Evolutionary conservation across 2,797 vertebrate genomes (phyloP), one percentile per base, ranked within the genome.

Genomic region (Enteromius fasciolatus): DNA sequence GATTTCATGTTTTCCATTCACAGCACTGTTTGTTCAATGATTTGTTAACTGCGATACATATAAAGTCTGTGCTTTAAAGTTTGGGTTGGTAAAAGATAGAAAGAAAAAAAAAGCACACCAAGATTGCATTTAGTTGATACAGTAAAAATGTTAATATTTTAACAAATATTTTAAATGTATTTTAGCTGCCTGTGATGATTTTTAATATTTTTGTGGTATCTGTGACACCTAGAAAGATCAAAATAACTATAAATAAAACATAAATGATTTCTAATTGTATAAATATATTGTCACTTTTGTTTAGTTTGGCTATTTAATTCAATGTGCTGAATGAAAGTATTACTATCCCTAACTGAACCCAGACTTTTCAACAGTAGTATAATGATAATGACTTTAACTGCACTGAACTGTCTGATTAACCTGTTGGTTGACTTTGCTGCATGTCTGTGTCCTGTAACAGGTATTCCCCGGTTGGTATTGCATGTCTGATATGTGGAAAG

Each of bases 401-500:
- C 39, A 17, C 14, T 75, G 7, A 75, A 75, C 33, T 17, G 18
- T 46, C 78, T 39, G 18, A 70, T 73, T n/a, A 63, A 57, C 31
- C n/a, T 73, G 25, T 33, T 44, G 4, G 18, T 64, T 54, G 9
- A 66, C 46, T 20, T 54, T n/a, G 48, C 48, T 33, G 36, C 14
- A 50, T 7, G 4, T 46, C 8, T 83, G 17, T 77, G 46, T 36
- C 17, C 25, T 84, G 33, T 89, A 87, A 76, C 90, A 99, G 98
- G 98, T 99, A 99, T 89, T 99, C 98, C 4, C 98, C 98, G 0
- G 0, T 99, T 72, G 98, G 98, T 90, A 99, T 99, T 31, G 98
- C 96, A 79, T 99, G 97, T 87, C 95, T 99, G 74, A 99, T 99
- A 86, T 99, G 98, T 86, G 98, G 98, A 59, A 99, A 99, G 94